phyloP scores from a whole-genome alignment of 2,888 invertebrate genomes.

The Drosophila atripex region DNA sequence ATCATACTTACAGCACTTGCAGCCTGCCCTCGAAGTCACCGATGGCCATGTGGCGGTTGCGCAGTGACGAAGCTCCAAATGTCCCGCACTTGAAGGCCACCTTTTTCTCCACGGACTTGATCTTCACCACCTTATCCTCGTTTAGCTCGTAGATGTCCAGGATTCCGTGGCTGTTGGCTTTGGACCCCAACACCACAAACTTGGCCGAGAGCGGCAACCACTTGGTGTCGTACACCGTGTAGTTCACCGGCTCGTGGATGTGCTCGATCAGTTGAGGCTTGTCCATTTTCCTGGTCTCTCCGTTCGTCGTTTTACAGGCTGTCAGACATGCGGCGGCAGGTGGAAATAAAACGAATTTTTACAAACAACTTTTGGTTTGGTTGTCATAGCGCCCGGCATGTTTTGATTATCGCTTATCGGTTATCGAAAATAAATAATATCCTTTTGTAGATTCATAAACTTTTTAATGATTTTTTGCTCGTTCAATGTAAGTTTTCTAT shows the following conservation, averaged over 20 bases:
- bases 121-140: conserved; percentile 88
- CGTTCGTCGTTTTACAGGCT: background rate
- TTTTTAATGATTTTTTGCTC: background rate
- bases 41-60: conserved; percentile 92
- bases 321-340: conserved; percentile 6
- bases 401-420: conserved; percentile 1
- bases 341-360: conserved; percentile 26
- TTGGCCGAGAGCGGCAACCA: conserved; percentile 98
- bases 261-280: conserved; percentile 96
- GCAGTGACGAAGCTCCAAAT: conserved; percentile 93
- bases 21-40: conserved; percentile 95
- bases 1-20: conserved; percentile 90
- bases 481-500: no score
- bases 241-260: conserved; percentile 91
- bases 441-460: background rate
- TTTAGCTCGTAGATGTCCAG: conserved; percentile 92
- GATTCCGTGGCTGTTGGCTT: conserved; percentile 93
- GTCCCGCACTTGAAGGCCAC: conserved; percentile 96
- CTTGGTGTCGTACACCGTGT: conserved; percentile 95
- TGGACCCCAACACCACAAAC: conserved; percentile 93
- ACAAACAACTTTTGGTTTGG: conserved; percentile 28
- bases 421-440: background rate
- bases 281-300: conserved; percentile 84
- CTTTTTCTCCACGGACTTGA: conserved; percentile 91
- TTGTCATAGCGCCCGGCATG: conserved; percentile 30